A percentile compares a stretch with the other conserved stretches of the same genome.
These are phyloP conservation scores for Coelinius sp. DNA, from an alignment of 2,888 invertebrate species.

Conservation along the genomic window DNA sequence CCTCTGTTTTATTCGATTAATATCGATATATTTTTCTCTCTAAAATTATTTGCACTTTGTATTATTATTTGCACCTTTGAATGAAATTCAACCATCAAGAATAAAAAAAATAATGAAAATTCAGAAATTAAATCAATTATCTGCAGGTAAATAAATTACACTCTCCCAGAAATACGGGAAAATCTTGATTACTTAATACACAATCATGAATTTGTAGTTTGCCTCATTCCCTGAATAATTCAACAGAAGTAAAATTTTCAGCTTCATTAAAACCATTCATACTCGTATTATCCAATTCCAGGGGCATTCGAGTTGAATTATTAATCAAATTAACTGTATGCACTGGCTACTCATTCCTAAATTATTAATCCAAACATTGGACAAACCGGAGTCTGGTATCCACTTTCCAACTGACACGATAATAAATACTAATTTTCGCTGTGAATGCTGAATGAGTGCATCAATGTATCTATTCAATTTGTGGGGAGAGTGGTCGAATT, in stretches of 20 bases:
- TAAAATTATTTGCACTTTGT: too few relatives aligned
- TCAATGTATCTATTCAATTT: not conserved
- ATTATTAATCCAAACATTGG: not conserved
- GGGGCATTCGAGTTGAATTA: constrained; percentile 7
- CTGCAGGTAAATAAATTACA: too few relatives aligned
- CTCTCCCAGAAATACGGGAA: not conserved
- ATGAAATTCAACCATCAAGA: too few relatives aligned
- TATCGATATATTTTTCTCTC: too few relatives aligned
- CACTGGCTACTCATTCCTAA: not conserved
- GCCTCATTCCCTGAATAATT: not conserved
- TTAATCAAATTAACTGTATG: constrained; percentile 19
- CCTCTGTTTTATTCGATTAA: too few relatives aligned
- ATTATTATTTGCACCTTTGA: too few relatives aligned
- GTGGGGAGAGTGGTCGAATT: too few relatives aligned
- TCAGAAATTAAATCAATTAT: too few relatives aligned
- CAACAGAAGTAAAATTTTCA: constrained; percentile 8
- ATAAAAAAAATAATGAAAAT: too few relatives aligned
- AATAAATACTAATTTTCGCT: not conserved
- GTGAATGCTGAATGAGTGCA: not conserved
- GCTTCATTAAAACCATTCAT: constrained; percentile 21
- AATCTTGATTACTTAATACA: constrained; percentile 12
- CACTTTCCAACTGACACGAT: not conserved
- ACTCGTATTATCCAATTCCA: not conserved
- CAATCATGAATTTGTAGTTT: not conserved
- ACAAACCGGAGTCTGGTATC: not conserved